Base-by-base conservation (phyloP, 1,140 invertebrate genomes). In the Brachionus asplanchnoidis region DNA sequence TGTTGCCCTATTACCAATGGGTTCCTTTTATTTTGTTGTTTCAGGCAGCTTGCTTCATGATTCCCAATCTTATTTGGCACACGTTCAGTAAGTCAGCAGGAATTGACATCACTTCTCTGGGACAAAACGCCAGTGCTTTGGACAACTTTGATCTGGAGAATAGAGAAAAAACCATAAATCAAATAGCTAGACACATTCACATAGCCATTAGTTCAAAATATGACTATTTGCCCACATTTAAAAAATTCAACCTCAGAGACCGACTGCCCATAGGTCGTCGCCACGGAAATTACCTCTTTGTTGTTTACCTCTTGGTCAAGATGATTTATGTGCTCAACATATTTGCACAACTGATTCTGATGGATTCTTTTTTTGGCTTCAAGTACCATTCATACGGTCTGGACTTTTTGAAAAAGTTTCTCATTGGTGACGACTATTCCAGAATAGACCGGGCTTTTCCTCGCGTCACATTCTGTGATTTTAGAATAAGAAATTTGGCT, bases 401-500 rank as follows among this genome's bases (percentile, higher is more conserved):
- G 9, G 89, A 90, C 83, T 89, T 91, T 42, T 68, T 91, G 0
- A 79, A 87, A 44, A 88, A 90, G 85, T 85, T 92, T 17, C 86
- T 88, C 7, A 86, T 87, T 44, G 90, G 91, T 56, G 84, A 86
- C 17, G 88, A 89, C 79, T 92, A 90, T 89, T 86, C 87, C 23
- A 73, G 87, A 87, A 85, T 87, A 86, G 90, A 86, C 85, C 89
- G 87, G 2, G 79, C 79, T 65, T 82, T 82, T 82, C 79, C 79
- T 32, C 17, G 79, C 20, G 65, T 82, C 2, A 82, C 79, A 17
- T 82, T 82, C 17, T 92, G 91, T 87, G 91, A 92, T 86, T 91
- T 92, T 86, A 88, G 90, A 84, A 91, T 91, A 20, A 88, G 91
- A 32, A 90, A 91, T 83, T 87, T 91, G 42, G 91, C 90, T 82